These are phyloP conservation scores for Crotalus tigris DNA, from an alignment of 2,113 vertebrate genomes.

Conservation along the genomic window DNA sequence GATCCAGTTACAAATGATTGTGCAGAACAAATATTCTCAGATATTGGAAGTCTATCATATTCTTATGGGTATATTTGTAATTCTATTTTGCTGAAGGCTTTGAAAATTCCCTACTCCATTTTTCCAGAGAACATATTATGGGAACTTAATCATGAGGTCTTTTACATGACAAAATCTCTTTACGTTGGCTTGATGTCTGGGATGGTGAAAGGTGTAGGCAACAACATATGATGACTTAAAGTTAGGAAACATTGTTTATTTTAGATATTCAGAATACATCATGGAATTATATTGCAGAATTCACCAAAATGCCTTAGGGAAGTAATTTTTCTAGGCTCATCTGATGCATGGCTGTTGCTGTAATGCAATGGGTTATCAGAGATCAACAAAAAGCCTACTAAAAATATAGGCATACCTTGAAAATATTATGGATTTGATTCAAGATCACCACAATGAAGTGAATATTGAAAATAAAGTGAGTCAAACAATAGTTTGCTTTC, in stretches of 20 bases:
- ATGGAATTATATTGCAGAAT: background rate
- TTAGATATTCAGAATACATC: background rate
- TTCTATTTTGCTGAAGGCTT: background rate
- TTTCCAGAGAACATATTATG: background rate
- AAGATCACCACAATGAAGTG: too few species aligned
- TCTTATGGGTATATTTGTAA: background rate
- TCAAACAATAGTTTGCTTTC: background rate
- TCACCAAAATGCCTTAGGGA: background rate
- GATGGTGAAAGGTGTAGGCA: background rate
- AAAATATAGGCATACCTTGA: background rate
- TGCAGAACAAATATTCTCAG: background rate
- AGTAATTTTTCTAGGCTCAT: background rate
- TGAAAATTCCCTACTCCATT: background rate
- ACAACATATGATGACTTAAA: background rate
- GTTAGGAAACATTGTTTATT: background rate
- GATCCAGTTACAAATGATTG: background rate
- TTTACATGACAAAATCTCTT: background rate
- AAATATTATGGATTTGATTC: too few species aligned
- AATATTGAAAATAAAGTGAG: background rate
- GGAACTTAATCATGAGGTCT: background rate
- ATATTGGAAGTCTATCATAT: background rate
- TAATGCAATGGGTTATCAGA: background rate
- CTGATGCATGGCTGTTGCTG: background rate
- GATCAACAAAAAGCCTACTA: background rate
- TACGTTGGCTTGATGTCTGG: background rate